Evolutionary conservation across 1,140 invertebrate species (phyloP), one percentile per base, ranked within the genome.

Genomic region (Drosophila mayri): DNA sequence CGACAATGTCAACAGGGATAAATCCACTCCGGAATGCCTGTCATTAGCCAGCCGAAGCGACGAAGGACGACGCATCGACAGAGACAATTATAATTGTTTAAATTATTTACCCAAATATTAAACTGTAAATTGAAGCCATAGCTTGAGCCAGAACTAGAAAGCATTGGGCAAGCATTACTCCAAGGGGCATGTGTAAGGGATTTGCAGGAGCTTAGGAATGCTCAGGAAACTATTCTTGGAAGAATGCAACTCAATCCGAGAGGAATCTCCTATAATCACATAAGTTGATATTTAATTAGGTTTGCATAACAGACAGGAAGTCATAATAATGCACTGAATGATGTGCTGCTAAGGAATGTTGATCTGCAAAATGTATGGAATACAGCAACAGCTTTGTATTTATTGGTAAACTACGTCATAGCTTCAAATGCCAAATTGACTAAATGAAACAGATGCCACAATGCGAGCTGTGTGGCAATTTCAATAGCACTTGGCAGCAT

Each of bases 41-140:
- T 76, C 67, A 85, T 68, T 79, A 67, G 76, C 40, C 41, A 32
- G 14, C 14, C 46, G 68, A 65, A 60, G 63, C 60, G 46, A 28
- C 58, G 67, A 58, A 43, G 59, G 57, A 60, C 55, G 25, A 55
- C 25, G 54, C 75, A 61, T 46, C 40, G 52, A 30, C 52, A 54
- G 50, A 55, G 76, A 61, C 85, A 84, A 75, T 90, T 84, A 80
- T 80, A 80, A 84, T 84, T 78, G 77, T 64, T 71, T 67, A 71
- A 87, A 81, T 72, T 87, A 88, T 87, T 84, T 71, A 68, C 25
- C 22, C 62, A 64, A 75, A 67, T 71, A 88, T 62, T 67, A 65
- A 81, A 70, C 59, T 58, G 55, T 44, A 73, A 57, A 70, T 59
- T 49, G 32, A 49, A 28, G 16, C 16, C 25, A 49, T 6, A 2